Evolutionary conservation across 2,797 vertebrate genomes (phyloP), one percentile per base, ranked within the genome.

Genomic region (Gallirallus australis): DNA sequence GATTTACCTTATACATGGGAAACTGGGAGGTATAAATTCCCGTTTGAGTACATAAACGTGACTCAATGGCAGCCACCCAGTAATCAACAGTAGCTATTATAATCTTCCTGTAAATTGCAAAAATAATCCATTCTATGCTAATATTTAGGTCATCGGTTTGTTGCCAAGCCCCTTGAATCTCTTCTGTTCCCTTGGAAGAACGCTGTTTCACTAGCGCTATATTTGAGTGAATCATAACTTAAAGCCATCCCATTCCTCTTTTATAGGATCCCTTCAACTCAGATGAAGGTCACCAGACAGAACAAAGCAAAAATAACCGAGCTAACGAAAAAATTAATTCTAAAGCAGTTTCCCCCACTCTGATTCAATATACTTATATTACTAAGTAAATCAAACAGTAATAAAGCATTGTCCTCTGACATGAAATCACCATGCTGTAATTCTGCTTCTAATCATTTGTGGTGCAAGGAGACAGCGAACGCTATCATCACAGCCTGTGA

Each of bases 381-480:
- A 54, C 56, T 79, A 48, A 93, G 90, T 89, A 93, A 96, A 95
- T 95, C 90, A 94, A 96, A 86, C 35, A 60, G 66, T 59, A 90
- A 90, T 86, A 96, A 95, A 85, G 71, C 64, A 82, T 69, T 92
- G 86, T 95, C 75, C 81, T 92, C 90, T 94, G 83, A 76, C 88
- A 89, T 82, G 90, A 96, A 96, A 92, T 93, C 94, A 89, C 87
- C 76, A 35, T 0, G 16, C 86, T 77, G 6, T 95, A 96, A 90
- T 89, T 96, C 86, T 95, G 83, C 35, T 84, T 69, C 83, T 85
- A 73, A 82, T 89, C 59, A 84, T 47, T 52, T 57, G 70, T 66
- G 85, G 92, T 77, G 90, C 93, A 92, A 59, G 59, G 66, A 94
- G 80, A 90, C 90, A 73, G 73, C 2, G 66, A 89, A 24, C 4